phyloP scores from a whole-genome alignment of 1,140 invertebrate species.

The Papilio machaon region DNA sequence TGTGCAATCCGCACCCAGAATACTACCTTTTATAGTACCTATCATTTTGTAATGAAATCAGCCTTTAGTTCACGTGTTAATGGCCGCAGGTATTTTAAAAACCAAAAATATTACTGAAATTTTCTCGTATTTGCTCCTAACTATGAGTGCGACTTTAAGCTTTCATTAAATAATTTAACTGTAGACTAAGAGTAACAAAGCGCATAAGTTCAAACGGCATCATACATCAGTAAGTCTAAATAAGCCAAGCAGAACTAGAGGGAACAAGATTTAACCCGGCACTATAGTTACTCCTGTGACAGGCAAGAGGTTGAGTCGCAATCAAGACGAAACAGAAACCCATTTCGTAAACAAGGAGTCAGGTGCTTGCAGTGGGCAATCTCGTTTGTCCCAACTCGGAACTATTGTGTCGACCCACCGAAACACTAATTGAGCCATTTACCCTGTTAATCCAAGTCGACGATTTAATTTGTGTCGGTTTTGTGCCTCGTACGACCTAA shows the following conservation, averaged over 20 bases:
- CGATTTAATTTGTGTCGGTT: slow-evolving; percentile 60
- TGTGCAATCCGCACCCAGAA: too few species aligned
- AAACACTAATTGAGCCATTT: slow-evolving; percentile 78
- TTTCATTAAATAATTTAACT: not conserved
- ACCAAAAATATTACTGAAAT: not conserved
- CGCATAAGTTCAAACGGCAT: not conserved
- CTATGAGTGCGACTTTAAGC: not conserved
- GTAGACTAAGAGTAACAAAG: not conserved
- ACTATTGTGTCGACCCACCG: slow-evolving; percentile 55
- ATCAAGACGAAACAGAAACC: slow-evolving; percentile 56
- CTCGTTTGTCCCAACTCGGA: slow-evolving; percentile 64
- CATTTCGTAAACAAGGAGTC: slow-evolving; percentile 58
- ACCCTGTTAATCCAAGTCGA: slow-evolving; percentile 71
- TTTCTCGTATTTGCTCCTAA: not conserved
- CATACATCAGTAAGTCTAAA: slow-evolving; percentile 8
- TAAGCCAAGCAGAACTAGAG: slow-evolving; percentile 5
- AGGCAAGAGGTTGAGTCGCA: slow-evolving; percentile 46
- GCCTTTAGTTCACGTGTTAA: too few species aligned
- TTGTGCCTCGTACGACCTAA: slow-evolving; percentile 30
- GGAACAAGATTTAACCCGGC: slow-evolving; percentile 5
- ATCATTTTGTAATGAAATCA: too few species aligned
- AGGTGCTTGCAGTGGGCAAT: slow-evolving; percentile 68
- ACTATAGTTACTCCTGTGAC: slow-evolving; percentile 41
- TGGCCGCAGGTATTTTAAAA: too few species aligned
- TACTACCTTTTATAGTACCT: too few species aligned